Base-by-base conservation (phyloP, 2,888 invertebrate genomes). In the Pollenia labialis region DNA sequence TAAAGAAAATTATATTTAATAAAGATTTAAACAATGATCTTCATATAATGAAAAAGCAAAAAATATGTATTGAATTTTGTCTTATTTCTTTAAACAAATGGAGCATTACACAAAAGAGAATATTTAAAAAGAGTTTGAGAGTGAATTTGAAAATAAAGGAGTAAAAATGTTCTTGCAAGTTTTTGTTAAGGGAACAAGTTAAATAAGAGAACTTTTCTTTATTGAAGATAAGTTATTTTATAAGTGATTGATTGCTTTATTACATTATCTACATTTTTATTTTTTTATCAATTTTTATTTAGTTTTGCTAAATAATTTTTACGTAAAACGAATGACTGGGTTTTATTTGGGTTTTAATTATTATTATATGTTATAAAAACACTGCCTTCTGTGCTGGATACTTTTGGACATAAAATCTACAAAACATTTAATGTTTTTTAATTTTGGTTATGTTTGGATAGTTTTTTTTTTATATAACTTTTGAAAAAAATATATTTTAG, bases 11-110 rank as follows among this genome's bases (percentile, higher is more conserved):
- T 77, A 50, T 32, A 56, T 66, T 83, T 54, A 84, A 87, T 87
- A 85, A 87, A 87, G 79, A 62, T 72, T 68, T 80, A 56, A 79
- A 75, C 23, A 79, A 32, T 85, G 85, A 87, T 81, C 83, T 76
- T 86, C 80, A 72, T 66, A 64, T 54, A 71, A 79, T 66, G 79
- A 80, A 84, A 87, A 81, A 84, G 87, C 87, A 87, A 87, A 87
- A 84, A 58, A 58, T 16, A 62, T 46, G 14, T 60, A 62, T 60
- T 62, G 44, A 72, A 72, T 50, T 75, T 74, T 81, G 76, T 84
- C 44, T 87, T 87, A 82, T 79, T 87, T 81, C 44, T 69, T 60
- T 52, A 74, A 40, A 48, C 10, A 48, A 48, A 44, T 42, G 72
- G 83, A 81, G 84, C 81, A 77, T 81, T 86, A 84, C 81, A 77